A percentile compares a stretch with the other conserved stretches of the same genome.
Evolutionary conservation across 2,797 vertebrate genomes (phyloP).

Genomic region (Echiichthys vipera): DNA sequence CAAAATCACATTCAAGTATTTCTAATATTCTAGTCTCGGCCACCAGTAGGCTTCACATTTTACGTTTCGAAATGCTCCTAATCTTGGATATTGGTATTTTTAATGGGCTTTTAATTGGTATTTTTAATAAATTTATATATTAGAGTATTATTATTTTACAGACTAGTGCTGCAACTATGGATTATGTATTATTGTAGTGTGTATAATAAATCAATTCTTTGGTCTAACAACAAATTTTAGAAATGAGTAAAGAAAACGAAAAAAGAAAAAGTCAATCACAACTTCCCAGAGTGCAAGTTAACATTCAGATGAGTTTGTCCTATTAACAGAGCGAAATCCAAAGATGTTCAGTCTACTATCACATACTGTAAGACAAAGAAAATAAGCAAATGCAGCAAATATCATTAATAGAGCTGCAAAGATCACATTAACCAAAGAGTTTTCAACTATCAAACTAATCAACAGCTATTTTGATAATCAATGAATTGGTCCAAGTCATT

Average conservation of each 20-base stretch:
- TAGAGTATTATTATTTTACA: slow-evolving; percentile 16
- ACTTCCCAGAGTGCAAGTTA: background rate
- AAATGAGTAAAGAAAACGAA: background rate
- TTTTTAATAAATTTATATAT: slow-evolving; percentile 16
- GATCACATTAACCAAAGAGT: too few relatives aligned
- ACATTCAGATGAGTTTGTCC: rapidly evolving
- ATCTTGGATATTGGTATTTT: slow-evolving; percentile 34
- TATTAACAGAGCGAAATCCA: background rate
- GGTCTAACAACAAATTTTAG: background rate
- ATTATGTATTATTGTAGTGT: background rate
- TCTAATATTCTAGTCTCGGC: slow-evolving; percentile 58
- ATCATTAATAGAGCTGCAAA: too few relatives aligned
- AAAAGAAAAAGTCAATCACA: background rate
- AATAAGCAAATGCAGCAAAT: background rate
- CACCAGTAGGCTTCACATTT: slow-evolving; percentile 35
- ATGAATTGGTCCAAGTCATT: too few relatives aligned
- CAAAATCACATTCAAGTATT: slow-evolving; percentile 66
- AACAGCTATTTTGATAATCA: too few relatives aligned
- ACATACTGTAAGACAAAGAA: background rate
- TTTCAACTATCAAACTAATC: too few relatives aligned
- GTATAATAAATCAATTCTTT: background rate
- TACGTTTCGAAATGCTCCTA: slow-evolving; percentile 50
- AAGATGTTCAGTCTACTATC: background rate
- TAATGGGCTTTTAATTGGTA: background rate
- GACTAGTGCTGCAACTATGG: background rate